Percentiles rank a stretch among this genome's conserved stretches.
Evolutionary conservation across 2,113 vertebrate genomes (phyloP).

Genomic region (Orcinus orca): DNA sequence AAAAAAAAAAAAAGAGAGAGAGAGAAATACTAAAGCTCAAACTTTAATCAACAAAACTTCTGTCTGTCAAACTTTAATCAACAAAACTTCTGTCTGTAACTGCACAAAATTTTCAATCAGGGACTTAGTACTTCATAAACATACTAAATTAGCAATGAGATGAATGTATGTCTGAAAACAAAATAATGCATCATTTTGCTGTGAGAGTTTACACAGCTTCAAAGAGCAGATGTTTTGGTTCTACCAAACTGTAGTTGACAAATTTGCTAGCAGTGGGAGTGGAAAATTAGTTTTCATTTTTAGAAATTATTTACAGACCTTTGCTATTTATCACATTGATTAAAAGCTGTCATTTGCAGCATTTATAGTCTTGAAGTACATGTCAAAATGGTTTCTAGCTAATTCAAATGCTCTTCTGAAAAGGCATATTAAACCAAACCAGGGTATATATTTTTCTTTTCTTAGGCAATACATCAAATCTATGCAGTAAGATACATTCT

Average conservation of each 20-base stretch:
- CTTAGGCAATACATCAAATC: slow-evolving; percentile 56
- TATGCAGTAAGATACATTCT: slow-evolving; percentile 39
- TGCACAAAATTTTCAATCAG: slow-evolving; percentile 50
- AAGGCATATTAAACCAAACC: slow-evolving; percentile 46
- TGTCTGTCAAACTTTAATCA: slow-evolving; percentile 61
- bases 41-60: slow-evolving; percentile 63
- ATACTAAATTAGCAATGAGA: slow-evolving; percentile 62
- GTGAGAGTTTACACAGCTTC: slow-evolving; percentile 60
- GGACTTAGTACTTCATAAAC: slow-evolving; percentile 47
- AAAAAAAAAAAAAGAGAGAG: neutral
- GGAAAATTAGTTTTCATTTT: slow-evolving; percentile 78
- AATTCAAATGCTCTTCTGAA: slow-evolving; percentile 65
- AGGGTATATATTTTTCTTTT: slow-evolving; percentile 54
- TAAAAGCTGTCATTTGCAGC: slow-evolving; percentile 75
- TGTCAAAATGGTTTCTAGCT: slow-evolving; percentile 69
- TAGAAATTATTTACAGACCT: slow-evolving; percentile 73
- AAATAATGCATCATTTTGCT: slow-evolving; percentile 62
- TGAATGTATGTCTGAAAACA: slow-evolving; percentile 51
- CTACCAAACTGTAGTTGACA: slow-evolving; percentile 66
- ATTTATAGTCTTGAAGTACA: slow-evolving; percentile 68
- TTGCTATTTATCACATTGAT: slow-evolving; percentile 78
- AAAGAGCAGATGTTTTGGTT: slow-evolving; percentile 74
- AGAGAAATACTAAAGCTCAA: neutral
- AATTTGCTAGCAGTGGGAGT: slow-evolving; percentile 68
- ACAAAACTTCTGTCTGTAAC: slow-evolving; percentile 50